Evolutionary conservation across 2,888 invertebrate genomes (phyloP), one percentile per base, ranked within the genome.

Genomic region (Cataglyphis albicans): DNA sequence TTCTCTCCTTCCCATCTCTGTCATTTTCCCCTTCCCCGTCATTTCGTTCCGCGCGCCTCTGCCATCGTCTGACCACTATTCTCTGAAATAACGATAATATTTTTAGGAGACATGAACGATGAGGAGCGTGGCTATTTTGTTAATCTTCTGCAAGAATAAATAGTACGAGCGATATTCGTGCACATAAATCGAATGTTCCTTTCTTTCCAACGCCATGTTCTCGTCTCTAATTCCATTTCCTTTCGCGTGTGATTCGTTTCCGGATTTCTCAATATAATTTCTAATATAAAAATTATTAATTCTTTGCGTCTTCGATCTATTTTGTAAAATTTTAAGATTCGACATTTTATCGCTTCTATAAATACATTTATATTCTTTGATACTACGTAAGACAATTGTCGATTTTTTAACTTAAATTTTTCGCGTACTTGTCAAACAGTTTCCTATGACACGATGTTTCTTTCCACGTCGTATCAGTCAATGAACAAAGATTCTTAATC

Each of bases 81-180:
- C 84, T 83, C 84, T 76, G 73, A 86, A 87, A 88, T 85, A 86
- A 87, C 84, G 87, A 89, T 85, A 83, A 88, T 83, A 88, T 74
- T 84, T 52, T 84, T 74, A 83, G 72, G 76, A 59, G 68, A 61
- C 84, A 55, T 59, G 35, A 61, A 68, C 61, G 81, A 81, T 73
- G 78, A 84, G 81, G 12, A 68, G 55, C 67, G 41, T 48, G 70
- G 76, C 65, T 68, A 76, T 85, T 78, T 73, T 72, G 76, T 86
- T 85, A 86, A 82, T 75, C 70, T 78, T 48, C 29, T 44, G 80
- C 64, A 57, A 76, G 75, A 70, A 84, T 82, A 72, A 57, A 80
- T 72, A 65, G 38, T 41, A 57, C 21, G n/a, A 48, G 76, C 52
- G 72, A 82, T 84, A 72, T 82, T 75, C 67, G 59, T 65, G 25